Base-by-base conservation (phyloP, 1,140 invertebrate genomes). In the Bacillus rossius region DNA sequence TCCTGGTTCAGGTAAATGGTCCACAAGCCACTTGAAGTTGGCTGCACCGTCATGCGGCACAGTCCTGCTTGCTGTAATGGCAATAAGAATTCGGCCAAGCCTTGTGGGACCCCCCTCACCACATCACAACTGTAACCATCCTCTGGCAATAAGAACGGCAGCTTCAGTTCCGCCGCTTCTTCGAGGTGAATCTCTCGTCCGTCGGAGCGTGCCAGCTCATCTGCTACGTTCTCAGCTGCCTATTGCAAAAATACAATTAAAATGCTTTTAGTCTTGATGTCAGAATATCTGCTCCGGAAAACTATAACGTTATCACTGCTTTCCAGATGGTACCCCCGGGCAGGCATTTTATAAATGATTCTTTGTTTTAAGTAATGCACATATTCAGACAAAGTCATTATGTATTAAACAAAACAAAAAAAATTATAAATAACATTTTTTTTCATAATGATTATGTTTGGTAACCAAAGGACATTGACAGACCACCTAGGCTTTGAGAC, bases 101-200 rank as follows among this genome's bases (percentile, higher is more conserved):
- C 94, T n/a, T 87, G 86, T 17, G 95, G 95, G 45, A 96, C 86
- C 29, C 94, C 94, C 50, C 90, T 79, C 45, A 96, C 92, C 40
- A 97, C 91, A 76, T 99, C 96, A 75, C 94, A 96, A 68, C 94
- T 96, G 77, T 98, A 99, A 13, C 96, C 96, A 77, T 99, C 96
- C 69, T 97, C 94, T 0, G 97, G 97, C 13, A 99, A 78, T 4
- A 99, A 75, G 53, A 99, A 88, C 3, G 92, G 92, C 16, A 98
- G 77, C 64, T 91, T 88, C 17, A 99, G 80, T 64, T 94, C 88
- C 10, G 85, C 81, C 67, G 94, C 92, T 75, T 99, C 97, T 65
- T 88, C 86, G 8, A 86, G 67, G 41, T 78, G 73, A 26, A 95
- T 87, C 73, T 94, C 89, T 14, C 92, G 80, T 0, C 94, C 94